Base-by-base conservation (phyloP, 2,797 vertebrate species). In the Scleropages formosus region DNA sequence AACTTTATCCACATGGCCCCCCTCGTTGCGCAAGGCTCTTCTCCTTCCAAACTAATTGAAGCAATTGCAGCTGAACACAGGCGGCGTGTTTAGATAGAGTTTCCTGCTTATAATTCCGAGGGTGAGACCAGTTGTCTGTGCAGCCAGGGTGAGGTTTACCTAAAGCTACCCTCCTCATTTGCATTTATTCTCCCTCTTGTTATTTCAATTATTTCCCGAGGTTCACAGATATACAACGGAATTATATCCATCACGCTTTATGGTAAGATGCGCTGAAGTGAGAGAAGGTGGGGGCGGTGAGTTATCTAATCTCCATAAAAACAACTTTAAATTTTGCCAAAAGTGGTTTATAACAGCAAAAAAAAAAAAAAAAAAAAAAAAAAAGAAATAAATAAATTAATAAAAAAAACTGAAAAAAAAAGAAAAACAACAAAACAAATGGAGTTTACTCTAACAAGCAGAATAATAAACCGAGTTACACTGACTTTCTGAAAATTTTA, bases 41-140 rank as follows among this genome's bases (percentile, higher is more conserved):
- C 90, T 92, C 92, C 89, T 91, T 91, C 89, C 87, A 58, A 2
- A 27, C 49, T 90, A 90, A 92, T 92, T 91, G 90, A 89, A 87
- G 86, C 90, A 88, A 91, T 87, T 89, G 90, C 90, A 90, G 88
- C 87, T 87, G 89, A 84, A 92, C 90, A 91, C 90, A 88, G 87
- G 87, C 84, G 85, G 87, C 91, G 91, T 91, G 89, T 87, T 86
- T 63, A 86, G 85, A 63, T 70, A 79, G 82, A 83, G 78, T 72
- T 67, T 77, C 80, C 87, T 77, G 83, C 85, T 93, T 90, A 87
- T 87, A 89, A 92, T 89, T 92, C 91, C 70, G 79, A 75, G 75
- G 86, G 90, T 85, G 86, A 73, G 87, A 84, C 51, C 84, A 83
- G 86, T 88, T 82, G 83, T 92, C 87, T 88, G 85, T 87, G 84